A percentile compares a stretch with the other conserved stretches of the same genome.
These are phyloP conservation scores for Stomatorhinus ivindoensis DNA, from an alignment of 2,113 vertebrate genomes.

Conservation along the genomic window DNA sequence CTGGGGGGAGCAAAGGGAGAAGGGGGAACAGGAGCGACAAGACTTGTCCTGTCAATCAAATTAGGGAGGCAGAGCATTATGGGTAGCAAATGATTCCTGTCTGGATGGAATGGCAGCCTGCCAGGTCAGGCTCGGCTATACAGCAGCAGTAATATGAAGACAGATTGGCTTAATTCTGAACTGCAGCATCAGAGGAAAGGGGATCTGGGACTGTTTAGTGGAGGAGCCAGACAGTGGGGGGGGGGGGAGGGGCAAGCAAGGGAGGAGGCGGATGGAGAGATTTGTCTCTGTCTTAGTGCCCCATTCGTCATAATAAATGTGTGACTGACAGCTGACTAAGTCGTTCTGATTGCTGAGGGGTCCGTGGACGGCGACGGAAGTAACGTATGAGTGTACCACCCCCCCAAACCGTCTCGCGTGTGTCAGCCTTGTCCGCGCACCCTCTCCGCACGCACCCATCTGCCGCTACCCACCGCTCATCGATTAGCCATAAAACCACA, in stretches of 20 bases:
- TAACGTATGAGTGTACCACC: conserved; percentile 6
- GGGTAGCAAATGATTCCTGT: conserved; percentile 45
- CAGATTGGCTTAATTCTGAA: conserved; percentile 56
- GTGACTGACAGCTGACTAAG: conserved; percentile 19
- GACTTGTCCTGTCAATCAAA: conserved; percentile 57
- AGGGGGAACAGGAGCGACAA: conserved; percentile 43
- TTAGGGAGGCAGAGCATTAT: conserved; percentile 48
- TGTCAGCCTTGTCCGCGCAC: not conserved
- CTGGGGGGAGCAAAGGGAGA: conserved; percentile 29
- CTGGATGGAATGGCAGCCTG: conserved; percentile 42
- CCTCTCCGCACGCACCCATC: conserved; percentile 19
- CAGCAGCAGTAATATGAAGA: conserved; percentile 60
- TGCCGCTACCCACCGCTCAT: conserved; percentile 48
- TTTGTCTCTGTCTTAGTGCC: conserved; percentile 10
- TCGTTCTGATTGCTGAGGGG: not conserved
- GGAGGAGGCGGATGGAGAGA: not conserved
- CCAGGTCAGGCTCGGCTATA: conserved; percentile 58
- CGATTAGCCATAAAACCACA: conserved; percentile 45
- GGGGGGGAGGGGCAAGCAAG: conserved; percentile 1
- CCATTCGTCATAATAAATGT: conserved; percentile 23
- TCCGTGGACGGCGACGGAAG: not conserved
- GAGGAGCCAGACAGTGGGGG: conserved; percentile 39
- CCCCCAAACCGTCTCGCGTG: not conserved
- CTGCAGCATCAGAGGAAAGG: conserved; percentile 48
- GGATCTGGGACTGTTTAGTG: conserved; percentile 50